Evolutionary conservation across 2,113 vertebrate genomes (phyloP), one percentile per base, ranked within the genome.

Genomic region (Prunella himalayana): DNA sequence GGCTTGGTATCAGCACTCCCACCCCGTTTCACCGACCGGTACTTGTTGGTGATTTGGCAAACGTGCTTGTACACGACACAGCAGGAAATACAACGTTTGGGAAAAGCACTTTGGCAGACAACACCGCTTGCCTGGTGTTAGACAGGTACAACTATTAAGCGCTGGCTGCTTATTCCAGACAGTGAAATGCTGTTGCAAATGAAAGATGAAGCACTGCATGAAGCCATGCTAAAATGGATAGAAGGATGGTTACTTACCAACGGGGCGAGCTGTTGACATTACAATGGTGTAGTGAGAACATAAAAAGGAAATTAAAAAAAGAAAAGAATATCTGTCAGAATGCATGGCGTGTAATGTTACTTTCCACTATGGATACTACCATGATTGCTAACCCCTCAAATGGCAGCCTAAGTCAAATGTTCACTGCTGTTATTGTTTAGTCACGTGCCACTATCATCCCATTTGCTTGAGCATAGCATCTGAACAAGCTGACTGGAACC

Each of bases 201-300:
- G 96, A 97, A 96, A 93, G 95, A 97, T 98, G 98, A 97, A 97
- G 95, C 98, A 98, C n/a, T 98, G 90, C 97, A 94, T 96, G 98
- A 98, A 97, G 95, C 91, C 99, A 99, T 99, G 99, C 99, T 96
- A 98, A 96, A 98, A 98, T 98, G 98, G 98, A 97, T 98, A 98
- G 98, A 98, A 98, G 98, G 98, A 99, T 99, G 99, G 98, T 97
- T 99, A 99, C 99, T 99, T 99, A 99, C 99, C 99, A 80, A 99
- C 99, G 70, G 99, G 99, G 98, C 99, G 99, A 98, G 98, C 99
- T 99, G 99, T 98, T 98, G 98, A 99, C 98, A 99, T 98, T 98
- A 99, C 98, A 99, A 99, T 99, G 99, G 98, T 98, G 98, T 98
- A 98, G 99, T 99, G 97, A 98, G 98, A 98, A 98, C 97, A 98